Percentiles rank a stretch among this genome's conserved stretches.
These are phyloP conservation scores for Yponomeuta malinellus DNA, from an alignment of 2,888 invertebrate genomes.

Conservation along the genomic window DNA sequence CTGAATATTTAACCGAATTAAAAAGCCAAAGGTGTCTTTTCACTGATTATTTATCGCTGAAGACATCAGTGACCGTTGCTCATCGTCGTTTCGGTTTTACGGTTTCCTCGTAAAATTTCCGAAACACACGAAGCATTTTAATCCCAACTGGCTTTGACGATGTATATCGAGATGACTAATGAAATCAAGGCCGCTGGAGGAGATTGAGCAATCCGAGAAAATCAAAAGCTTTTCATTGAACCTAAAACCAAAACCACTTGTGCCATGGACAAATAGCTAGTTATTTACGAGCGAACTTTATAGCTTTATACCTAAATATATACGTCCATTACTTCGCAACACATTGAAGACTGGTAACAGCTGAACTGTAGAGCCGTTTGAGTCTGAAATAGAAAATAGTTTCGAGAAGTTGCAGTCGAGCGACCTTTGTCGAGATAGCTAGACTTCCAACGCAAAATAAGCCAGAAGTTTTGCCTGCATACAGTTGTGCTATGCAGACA, in stretches of 20 bases:
- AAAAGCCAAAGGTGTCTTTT: not conserved
- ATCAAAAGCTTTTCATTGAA: not conserved
- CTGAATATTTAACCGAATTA: not conserved
- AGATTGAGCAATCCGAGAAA: not conserved
- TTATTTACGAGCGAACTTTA: conserved; percentile 30
- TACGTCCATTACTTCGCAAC: conserved; percentile 16
- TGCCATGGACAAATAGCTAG: conserved; percentile 8
- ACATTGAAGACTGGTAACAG: conserved; percentile 60
- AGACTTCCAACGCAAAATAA: conserved; percentile 16
- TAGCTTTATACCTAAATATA: conserved; percentile 28
- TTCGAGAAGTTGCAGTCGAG: conserved; percentile 56
- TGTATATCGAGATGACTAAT: not conserved
- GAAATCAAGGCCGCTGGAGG: not conserved
- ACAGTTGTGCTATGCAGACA: too few species aligned
- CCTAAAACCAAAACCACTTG: conserved; percentile 9
- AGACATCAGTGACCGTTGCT: not conserved
- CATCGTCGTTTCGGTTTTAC: not conserved
- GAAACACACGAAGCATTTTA: not conserved
- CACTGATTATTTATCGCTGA: not conserved
- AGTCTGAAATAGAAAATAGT: conserved; percentile 72
- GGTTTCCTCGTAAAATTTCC: conserved; percentile 3
- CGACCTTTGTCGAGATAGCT: conserved; percentile 13
- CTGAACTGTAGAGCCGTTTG: conserved; percentile 47
- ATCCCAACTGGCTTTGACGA: not conserved
- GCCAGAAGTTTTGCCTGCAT: not conserved